phyloP scores from a whole-genome alignment of 2,888 invertebrate species.

The Caenorhabditis becei region DNA sequence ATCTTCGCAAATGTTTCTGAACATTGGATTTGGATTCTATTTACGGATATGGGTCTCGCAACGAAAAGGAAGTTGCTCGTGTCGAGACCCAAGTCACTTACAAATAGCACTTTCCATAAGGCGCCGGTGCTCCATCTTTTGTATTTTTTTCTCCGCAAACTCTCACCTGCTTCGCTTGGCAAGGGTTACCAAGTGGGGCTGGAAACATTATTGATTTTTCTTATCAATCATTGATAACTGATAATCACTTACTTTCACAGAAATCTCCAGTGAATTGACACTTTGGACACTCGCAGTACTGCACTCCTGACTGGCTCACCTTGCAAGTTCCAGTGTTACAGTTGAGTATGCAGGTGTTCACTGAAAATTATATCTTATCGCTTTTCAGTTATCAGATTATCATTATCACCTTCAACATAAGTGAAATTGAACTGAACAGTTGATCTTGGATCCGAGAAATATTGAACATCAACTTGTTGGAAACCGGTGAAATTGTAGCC shows the following conservation, averaged over 20 bases:
- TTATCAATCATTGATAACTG: not conserved
- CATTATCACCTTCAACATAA: constrained; percentile 42
- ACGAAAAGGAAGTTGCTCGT: too few relatives aligned
- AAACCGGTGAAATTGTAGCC: constrained; percentile 30
- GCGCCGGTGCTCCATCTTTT: not conserved
- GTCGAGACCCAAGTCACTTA: too few relatives aligned
- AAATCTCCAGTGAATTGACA: constrained; percentile 20
- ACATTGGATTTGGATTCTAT: too few relatives aligned
- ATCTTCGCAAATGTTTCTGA: constrained; percentile 35
- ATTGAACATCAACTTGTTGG: constrained; percentile 30
- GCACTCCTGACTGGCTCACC: constrained; percentile 29
- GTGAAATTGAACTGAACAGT: constrained; percentile 30
- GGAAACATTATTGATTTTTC: constrained; percentile 1
- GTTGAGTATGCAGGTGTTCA: constrained; percentile 21
- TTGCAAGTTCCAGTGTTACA: constrained; percentile 36
- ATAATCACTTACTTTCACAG: constrained; percentile 30
- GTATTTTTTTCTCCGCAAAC: constrained; percentile 4
- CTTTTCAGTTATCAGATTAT: too few relatives aligned
- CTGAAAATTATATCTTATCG: too few relatives aligned
- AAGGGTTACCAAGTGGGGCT: constrained; percentile 22
- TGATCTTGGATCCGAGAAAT: constrained; percentile 21
- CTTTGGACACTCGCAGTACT: constrained; percentile 40
- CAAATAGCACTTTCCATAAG: constrained; percentile 33
- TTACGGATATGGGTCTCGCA: too few relatives aligned
- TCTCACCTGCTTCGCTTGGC: constrained; percentile 26